Base-by-base conservation (phyloP, 2,113 vertebrate species). In the Mesocricetus auratus region DNA sequence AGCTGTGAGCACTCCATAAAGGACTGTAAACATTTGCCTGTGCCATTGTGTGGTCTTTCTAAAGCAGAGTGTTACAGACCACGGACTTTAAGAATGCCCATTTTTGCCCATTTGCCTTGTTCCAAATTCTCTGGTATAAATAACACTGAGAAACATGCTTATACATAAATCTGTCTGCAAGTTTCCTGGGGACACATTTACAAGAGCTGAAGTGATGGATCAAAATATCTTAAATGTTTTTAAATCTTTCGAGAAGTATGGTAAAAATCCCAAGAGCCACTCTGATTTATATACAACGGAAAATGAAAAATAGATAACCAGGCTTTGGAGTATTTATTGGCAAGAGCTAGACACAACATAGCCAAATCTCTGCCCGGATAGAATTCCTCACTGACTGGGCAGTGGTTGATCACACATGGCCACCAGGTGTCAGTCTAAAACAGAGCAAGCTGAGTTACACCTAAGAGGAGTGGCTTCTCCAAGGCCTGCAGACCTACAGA, bases 391-490 rank as follows among this genome's bases (percentile, higher is more conserved):
- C 10, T 15, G 10, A 8, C 10, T 50, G 58, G 81, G 9, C 22
- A 36, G 36, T 45, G 58, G 56, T 36, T 86, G 86, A 69, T 83
- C 60, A 13, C 26, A 58, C n/a, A 1, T 68, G 89, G 68, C 97
- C 97, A 97, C 92, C 97, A 98, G 97, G 66, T 97, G 97, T 96
- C 97, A 97, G 96, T 88, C 64, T 96, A 94, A 66, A 97, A 77
- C 97, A 97, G 69, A 88, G 45, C 74, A 95, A 96, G 78, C n/a
- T 12, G 36, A 79, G 33, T 36, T 16, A 12, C 45, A 50, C 19
- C 8, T 5, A 17, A 1, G 16, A 31, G 10, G 10, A 36, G 13
- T 16, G 5, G 93, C 17, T 29, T 39, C 53, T 42, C 29, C 24
- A 1, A 47, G 53, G 36, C 75, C 62, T n/a, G 2, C 5, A 73